Percentiles rank a stretch among this genome's conserved stretches.
phyloP scores from a whole-genome alignment of 2,888 invertebrate species.

The Baccha elongata region DNA sequence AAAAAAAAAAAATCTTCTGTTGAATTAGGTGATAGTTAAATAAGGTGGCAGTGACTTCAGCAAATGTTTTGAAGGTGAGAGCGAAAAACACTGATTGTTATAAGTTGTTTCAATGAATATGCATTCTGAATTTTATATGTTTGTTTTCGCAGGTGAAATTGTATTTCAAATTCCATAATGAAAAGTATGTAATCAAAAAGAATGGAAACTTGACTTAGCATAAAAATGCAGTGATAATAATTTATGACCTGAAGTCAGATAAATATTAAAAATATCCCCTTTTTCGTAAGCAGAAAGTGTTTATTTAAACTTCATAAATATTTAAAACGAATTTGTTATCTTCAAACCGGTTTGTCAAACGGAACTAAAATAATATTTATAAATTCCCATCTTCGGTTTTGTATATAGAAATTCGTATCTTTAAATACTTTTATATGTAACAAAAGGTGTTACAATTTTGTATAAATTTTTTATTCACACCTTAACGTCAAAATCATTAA shows the following conservation, averaged over 20 bases:
- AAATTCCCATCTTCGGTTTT: too few relatives aligned
- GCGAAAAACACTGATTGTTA: neutral
- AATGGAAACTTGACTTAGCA: neutral
- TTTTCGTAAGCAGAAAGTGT: too few relatives aligned
- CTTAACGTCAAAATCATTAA: neutral
- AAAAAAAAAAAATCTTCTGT: neutral
- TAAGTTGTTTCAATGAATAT: neutral
- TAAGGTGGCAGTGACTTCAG: slow-evolving; percentile 6
- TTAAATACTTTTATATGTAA: too few relatives aligned
- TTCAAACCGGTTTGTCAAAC: too few relatives aligned
- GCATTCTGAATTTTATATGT: slow-evolving; percentile 19
- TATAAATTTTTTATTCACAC: neutral
- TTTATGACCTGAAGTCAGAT: too few relatives aligned
- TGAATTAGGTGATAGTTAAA: slow-evolving; percentile 17
- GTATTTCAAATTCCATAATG: neutral
- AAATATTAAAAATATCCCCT: too few relatives aligned
- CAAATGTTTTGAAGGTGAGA: slow-evolving; percentile 1
- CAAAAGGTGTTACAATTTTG: neutral
- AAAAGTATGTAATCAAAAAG: neutral
- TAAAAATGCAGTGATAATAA: too few relatives aligned
- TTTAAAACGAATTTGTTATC: too few relatives aligned
- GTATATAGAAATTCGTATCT: too few relatives aligned
- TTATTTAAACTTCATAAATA: too few relatives aligned
- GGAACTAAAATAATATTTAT: too few relatives aligned
- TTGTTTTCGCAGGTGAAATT: slow-evolving; percentile 9